Evolutionary conservation across 2,113 vertebrate genomes (phyloP), one percentile per base, ranked within the genome.

Genomic region (Tetrax tetrax): DNA sequence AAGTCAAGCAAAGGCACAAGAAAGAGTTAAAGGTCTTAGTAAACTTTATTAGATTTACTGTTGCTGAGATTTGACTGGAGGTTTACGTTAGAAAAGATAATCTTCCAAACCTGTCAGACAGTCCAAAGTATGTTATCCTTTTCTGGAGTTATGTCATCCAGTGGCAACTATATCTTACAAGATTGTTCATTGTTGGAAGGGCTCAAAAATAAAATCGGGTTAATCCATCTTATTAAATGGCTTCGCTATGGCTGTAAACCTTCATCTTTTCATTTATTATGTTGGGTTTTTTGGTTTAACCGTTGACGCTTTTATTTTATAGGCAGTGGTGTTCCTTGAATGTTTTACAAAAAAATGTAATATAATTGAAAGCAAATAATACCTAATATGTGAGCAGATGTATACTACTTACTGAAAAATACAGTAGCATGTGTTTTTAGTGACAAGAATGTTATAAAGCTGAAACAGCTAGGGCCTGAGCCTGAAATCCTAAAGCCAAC

Each of bases 31-130:
- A 94, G 28, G 72, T 77, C 79, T 90, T 79, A 80, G 84, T 37
- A 60, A 85, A 97, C 76, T 94, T 95, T 93, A 90, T 95, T 95
- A 95, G 95, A 89, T 96, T 94, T 96, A 74, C 81, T 7, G 3
- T 82, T 92, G 76, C 68, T 87, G 87, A 80, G 85, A 91, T 93
- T 86, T 90, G 83, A 94, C 71, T 5, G 1, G 77, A 66, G 87
- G 86, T 95, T 95, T 90, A 83, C 37, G 11, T 83, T 93, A 78
- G 92, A 71, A 95, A 93, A 95, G 87, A 93, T 97, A 89, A 96
- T 95, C 92, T 94, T 93, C 69, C 84, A 87, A 94, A 96, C 93
- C 92, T 96, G 91, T 74, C 79, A 90, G 87, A 45, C 93, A 75
- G 72, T 38, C 56, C 51, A 74, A 57, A 89, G 79, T 78, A 88